Evolutionary conservation across 2,797 vertebrate species (phyloP), one percentile per base, ranked within the genome.

Genomic region (Sebastolobus altivelis): DNA sequence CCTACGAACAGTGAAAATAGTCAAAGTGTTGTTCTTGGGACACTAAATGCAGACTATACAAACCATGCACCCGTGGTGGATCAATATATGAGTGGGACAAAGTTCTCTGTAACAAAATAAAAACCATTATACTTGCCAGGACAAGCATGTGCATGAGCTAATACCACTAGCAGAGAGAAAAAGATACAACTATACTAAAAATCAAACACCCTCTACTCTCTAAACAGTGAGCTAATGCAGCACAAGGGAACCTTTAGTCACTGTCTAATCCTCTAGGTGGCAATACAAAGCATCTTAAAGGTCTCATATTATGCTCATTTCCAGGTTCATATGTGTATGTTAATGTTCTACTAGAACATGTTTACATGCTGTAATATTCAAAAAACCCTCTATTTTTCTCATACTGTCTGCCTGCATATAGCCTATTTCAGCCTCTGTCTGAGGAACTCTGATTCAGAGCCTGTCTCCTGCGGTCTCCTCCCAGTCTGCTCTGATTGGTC

Each of bases 1-100:
- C 84, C 99, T 99, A 86, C 0, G 4, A 55, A 86, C 3, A 62
- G 68, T n/a, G 10, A 83, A 75, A 69, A 46, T 25, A 65, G 52
- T 54, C 62, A 9, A 27, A 49, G 16, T 68, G 54, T 46, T 75
- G 29, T 66, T 72, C 4, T 12, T 54, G 20, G 12, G 49, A 6
- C 20, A 54, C 9, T 63, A 22, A 63, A 82, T 20, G 33, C 38
- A 79, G n/a, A 46, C 18, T 22, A 9, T 3, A 56, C 22, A 84
- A 69, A 73, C 29, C 25, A 38, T 29, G 8, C 14, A 37, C 1
- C 31, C 13, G 22, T 6, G 4, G 2, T 33, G 46, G 65, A 86
- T 89, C 61, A 61, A 77, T 72, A 52, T 7, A 22, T 11, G 65
- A 61, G 29, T 8, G 12, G 13, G 52, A 27, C 4, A 62, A 66